Percentiles rank a stretch among this genome's conserved stretches.
Conservation (phyloP, 2,113 vertebrate species). For the Corythoichthys haematopterus region DNA sequence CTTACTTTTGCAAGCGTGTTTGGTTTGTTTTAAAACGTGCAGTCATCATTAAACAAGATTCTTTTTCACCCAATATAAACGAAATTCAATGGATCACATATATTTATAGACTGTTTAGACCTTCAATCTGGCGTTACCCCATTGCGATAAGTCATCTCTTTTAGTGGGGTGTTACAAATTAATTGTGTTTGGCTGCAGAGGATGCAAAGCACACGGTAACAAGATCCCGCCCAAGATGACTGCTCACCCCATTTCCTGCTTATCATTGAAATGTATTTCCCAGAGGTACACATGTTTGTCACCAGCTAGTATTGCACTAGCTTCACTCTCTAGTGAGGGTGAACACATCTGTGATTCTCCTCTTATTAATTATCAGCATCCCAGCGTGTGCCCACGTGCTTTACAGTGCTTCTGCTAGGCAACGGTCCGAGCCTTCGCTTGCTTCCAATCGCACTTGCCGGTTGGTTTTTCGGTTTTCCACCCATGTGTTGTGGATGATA, state of each 20-base stretch:
- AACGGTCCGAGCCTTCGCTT: constrained; percentile 71
- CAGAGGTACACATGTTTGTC: constrained; percentile 42
- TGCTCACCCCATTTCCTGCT: constrained; percentile 26
- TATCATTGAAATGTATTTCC: constrained; percentile 35
- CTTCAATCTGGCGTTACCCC: no score
- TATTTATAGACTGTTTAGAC: no score
- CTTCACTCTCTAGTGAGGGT: constrained; percentile 31
- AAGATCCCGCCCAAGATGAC: constrained; percentile 22
- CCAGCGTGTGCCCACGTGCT: constrained; percentile 28
- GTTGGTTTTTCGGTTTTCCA: constrained; percentile 63
- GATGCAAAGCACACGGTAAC: background rate
- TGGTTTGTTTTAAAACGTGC: no score
- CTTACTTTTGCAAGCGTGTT: no score
- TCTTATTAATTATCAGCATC: constrained; percentile 21
- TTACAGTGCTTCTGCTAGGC: constrained; percentile 73
- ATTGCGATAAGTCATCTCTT: no score
- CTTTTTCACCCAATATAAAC: background rate
- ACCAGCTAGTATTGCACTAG: constrained; percentile 19
- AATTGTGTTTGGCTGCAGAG: constrained; percentile 18
- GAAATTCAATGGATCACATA: no score
- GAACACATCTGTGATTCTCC: constrained; percentile 33
- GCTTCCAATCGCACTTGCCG: constrained; percentile 63
- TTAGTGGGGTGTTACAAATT: constrained; percentile 3
- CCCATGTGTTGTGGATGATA: constrained; percentile 73
- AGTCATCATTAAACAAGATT: no score